Percentiles rank a stretch among this genome's conserved stretches.
These are phyloP conservation scores for Cactoblastis cactorum DNA, from an alignment of 2,888 invertebrate species.

Conservation along the genomic window DNA sequence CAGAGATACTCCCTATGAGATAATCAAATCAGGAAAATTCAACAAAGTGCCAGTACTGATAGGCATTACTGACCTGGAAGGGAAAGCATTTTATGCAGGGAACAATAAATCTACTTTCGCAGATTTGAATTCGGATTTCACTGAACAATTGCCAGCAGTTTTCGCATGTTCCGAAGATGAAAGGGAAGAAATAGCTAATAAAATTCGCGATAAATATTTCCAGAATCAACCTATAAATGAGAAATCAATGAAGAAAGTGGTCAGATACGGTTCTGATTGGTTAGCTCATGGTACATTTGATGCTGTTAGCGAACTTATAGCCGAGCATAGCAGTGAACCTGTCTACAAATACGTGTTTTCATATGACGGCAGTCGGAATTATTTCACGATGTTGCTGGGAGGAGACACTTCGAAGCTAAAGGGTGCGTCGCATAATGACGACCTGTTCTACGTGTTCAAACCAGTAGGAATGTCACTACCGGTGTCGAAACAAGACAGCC, in stretches of 20 bases:
- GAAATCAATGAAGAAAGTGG: conserved; percentile 32
- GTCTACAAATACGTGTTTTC: conserved; percentile 61
- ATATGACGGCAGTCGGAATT: conserved; percentile 59
- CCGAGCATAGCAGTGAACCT: conserved; percentile 36
- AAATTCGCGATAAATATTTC: conserved; percentile 8
- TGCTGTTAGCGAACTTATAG: conserved; percentile 30
- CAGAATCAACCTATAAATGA: conserved; percentile 32
- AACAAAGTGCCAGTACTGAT: conserved; percentile 60
- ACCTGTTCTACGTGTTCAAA: conserved; percentile 65
- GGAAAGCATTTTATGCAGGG: conserved; percentile 57
- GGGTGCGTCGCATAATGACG: conserved; percentile 61
- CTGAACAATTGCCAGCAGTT: conserved; percentile 52
- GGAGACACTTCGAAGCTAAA: conserved; percentile 20
- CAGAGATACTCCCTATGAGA: conserved; percentile 53
- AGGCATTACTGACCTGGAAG: conserved; percentile 55
- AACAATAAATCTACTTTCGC: conserved; percentile 41
- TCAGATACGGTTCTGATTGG: conserved; percentile 61
- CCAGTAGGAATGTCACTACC: conserved; percentile 47
- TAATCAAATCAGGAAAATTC: conserved; percentile 52
- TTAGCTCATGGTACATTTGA: conserved; percentile 46
- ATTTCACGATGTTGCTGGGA: conserved; percentile 46
- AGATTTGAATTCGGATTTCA: conserved; percentile 49
- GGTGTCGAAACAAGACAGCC: conserved; percentile 38
- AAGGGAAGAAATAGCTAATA: conserved; percentile 22
- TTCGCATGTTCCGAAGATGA: conserved; percentile 52